phyloP scores from a whole-genome alignment of 1,140 invertebrate genomes.

The Capitella teleta region DNA sequence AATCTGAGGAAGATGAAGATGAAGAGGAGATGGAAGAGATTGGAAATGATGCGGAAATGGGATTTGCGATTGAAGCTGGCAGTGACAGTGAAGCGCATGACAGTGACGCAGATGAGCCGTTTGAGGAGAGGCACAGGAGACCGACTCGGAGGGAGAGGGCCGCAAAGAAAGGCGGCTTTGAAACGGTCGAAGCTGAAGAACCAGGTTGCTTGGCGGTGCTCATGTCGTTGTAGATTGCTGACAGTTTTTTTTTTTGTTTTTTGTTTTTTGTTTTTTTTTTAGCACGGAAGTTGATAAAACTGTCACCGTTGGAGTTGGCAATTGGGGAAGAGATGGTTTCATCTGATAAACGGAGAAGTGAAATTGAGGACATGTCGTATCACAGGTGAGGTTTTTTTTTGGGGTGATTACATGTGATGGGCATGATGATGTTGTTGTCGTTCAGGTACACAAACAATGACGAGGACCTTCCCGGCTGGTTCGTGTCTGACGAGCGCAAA shows the following conservation, averaged over 20 bases:
- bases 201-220: slow-evolving; percentile 1
- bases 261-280: slow-evolving; percentile 1
- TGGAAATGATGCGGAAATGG: not conserved
- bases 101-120: slow-evolving; percentile 14
- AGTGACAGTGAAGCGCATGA: slow-evolving; percentile 24
- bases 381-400: slow-evolving; percentile 22
- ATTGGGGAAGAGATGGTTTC: slow-evolving; percentile 35
- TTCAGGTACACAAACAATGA: slow-evolving; percentile 54
- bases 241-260: not conserved
- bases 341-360: slow-evolving; percentile 33
- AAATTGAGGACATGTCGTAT: slow-evolving; percentile 37
- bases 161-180: slow-evolving; percentile 48
- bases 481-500: slow-evolving; percentile 82
- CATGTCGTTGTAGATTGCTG: not conserved
- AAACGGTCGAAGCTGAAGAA: slow-evolving; percentile 47
- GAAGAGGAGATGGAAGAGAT: slow-evolving; percentile 41
- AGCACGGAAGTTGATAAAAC: slow-evolving; percentile 52
- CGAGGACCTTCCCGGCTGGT: slow-evolving; percentile 87
- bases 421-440: slow-evolving; percentile 1
- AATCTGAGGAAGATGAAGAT: slow-evolving; percentile 40
- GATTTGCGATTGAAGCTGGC: too few relatives aligned
- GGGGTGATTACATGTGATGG: not conserved
- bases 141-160: slow-evolving; percentile 8
- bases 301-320: slow-evolving; percentile 68
- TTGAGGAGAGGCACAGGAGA: slow-evolving; percentile 8